Conservation (phyloP, 2,888 invertebrate genomes). For the Timandra comae region DNA sequence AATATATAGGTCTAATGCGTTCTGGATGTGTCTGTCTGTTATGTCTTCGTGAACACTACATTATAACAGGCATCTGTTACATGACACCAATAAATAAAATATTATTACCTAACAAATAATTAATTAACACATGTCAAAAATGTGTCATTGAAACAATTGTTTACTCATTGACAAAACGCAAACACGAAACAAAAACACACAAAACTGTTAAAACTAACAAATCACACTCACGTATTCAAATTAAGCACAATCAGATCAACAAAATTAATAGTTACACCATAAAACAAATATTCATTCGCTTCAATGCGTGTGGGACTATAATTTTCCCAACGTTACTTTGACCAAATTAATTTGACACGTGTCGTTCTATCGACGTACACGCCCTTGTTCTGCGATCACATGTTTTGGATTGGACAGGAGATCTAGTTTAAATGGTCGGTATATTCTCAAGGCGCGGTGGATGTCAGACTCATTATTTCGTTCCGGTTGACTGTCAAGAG, state of each 20-base stretch:
- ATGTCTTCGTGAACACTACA: no score
- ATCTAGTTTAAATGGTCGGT: slow-evolving; percentile 24
- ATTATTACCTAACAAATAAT: no score
- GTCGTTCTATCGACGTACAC: slow-evolving; percentile 16
- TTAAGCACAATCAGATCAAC: slow-evolving; percentile 22
- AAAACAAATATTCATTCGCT: slow-evolving; percentile 27
- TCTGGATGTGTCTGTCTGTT: no score
- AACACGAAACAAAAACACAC: no score
- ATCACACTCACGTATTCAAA: slow-evolving; percentile 11
- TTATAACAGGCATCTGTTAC: no score
- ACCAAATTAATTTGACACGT: slow-evolving; percentile 23
- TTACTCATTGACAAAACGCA: no score
- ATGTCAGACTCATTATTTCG: slow-evolving; percentile 50
- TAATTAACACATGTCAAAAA: no score
- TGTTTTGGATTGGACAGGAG: slow-evolving; percentile 12
- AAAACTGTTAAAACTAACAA: slow-evolving; percentile 5
- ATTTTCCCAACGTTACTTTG: slow-evolving; percentile 12
- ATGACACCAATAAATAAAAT: no score
- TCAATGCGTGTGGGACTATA: slow-evolving; percentile 18
- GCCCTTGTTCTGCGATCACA: slow-evolving; percentile 19
- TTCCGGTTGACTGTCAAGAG: slow-evolving; percentile 40
- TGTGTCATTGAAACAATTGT: background rate
- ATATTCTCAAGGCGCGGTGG: slow-evolving; percentile 36
- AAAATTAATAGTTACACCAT: slow-evolving; percentile 24
- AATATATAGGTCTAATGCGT: no score